phyloP scores from a whole-genome alignment of 2,797 vertebrate species.

The Pangasius mekongensis region DNA sequence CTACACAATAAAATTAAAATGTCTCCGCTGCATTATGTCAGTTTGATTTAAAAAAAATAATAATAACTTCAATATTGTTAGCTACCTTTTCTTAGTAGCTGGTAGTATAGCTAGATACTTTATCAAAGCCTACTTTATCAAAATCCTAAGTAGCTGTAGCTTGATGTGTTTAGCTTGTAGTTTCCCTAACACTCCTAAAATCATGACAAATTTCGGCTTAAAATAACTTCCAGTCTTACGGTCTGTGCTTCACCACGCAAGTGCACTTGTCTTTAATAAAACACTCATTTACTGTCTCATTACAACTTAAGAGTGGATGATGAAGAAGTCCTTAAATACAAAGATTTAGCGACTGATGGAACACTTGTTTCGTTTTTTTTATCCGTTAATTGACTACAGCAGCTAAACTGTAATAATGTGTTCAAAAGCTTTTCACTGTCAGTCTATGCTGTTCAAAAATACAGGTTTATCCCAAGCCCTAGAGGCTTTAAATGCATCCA shows the following conservation, averaged over 20 bases:
- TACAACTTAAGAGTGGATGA: neutral
- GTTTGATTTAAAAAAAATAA: neutral
- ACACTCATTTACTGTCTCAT: neutral
- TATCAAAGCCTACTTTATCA: too few relatives aligned
- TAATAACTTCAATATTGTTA: neutral
- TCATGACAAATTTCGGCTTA: neutral
- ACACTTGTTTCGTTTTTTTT: neutral
- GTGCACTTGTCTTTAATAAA: neutral
- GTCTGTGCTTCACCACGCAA: neutral
- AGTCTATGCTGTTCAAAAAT: neutral
- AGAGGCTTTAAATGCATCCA: neutral
- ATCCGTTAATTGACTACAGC: neutral
- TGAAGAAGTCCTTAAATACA: conserved; percentile 7
- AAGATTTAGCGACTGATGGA: neutral
- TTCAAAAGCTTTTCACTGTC: neutral
- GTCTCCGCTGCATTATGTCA: neutral
- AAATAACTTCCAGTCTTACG: neutral
- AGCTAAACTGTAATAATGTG: neutral
- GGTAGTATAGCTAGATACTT: neutral
- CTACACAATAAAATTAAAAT: neutral
- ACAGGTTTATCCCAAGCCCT: neutral
- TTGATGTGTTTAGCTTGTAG: conserved; percentile 4
- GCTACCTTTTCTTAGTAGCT: neutral
- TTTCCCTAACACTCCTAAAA: neutral
- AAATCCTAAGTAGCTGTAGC: neutral